A percentile compares a stretch with the other conserved stretches of the same genome.
Conservation (phyloP, 2,888 invertebrate genomes). For the Bhutanitis thaidina region DNA sequence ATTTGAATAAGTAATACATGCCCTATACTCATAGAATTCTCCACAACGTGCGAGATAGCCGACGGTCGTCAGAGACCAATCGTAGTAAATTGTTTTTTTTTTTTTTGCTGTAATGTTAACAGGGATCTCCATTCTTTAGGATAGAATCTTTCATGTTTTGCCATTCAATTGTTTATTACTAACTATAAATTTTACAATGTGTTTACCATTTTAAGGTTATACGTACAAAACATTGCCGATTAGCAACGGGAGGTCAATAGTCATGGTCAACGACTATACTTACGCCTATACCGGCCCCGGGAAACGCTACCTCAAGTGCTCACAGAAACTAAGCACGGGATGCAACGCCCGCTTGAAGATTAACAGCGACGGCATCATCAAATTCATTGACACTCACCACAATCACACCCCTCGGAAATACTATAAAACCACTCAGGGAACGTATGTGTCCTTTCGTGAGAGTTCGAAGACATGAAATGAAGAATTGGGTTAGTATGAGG, state of each 20-base stretch:
- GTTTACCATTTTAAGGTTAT: conserved; percentile 8
- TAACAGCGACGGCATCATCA: conserved; percentile 19
- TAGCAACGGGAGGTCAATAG: conserved; percentile 19
- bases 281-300: conserved; percentile 26
- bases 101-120: too few species aligned
- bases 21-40: too few species aligned
- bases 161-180: too few species aligned
- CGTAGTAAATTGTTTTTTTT: too few species aligned
- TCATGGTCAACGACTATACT: conserved; percentile 23
- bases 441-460: conserved; percentile 10
- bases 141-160: too few species aligned
- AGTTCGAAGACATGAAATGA: conserved; percentile 11
- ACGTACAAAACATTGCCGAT: conserved; percentile 12
- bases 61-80: too few species aligned
- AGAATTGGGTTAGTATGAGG: neutral
- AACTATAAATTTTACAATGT: too few species aligned
- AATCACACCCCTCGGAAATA: conserved; percentile 27
- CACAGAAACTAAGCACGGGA: conserved; percentile 23
- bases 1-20: too few species aligned
- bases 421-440: conserved; percentile 16
- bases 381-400: conserved; percentile 22
- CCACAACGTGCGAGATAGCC: too few species aligned
- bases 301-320: conserved; percentile 28
- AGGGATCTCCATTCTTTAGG: too few species aligned
- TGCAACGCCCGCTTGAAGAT: conserved; percentile 30